These are phyloP conservation scores for Origma solitaria DNA, from an alignment of 2,113 vertebrate genomes.

Conservation along the genomic window DNA sequence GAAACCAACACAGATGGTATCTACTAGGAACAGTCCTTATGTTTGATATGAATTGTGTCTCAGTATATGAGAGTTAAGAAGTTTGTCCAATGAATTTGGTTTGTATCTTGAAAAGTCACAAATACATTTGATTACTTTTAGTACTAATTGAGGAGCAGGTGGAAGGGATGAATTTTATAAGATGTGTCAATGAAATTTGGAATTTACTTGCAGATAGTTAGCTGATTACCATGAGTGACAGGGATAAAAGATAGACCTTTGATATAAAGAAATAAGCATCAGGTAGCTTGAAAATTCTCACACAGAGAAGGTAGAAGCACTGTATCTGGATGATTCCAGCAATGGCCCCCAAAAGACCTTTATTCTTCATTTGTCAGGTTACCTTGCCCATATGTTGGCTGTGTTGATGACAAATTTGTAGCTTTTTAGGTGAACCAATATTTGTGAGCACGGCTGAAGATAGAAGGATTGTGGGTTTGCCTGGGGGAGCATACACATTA, in stretches of 20 bases:
- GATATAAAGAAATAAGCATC: not conserved
- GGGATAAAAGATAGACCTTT: not conserved
- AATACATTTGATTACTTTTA: not conserved
- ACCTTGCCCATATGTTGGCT: not conserved
- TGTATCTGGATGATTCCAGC: not conserved
- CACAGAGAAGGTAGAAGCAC: not conserved
- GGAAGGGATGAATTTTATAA: not conserved
- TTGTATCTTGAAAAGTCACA: not conserved
- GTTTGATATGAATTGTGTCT: not conserved
- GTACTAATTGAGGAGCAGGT: not conserved
- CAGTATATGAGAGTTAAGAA: not conserved
- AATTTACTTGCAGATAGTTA: not conserved
- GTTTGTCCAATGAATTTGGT: not conserved
- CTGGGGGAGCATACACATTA: rapidly evolving
- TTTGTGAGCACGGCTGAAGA: not conserved
- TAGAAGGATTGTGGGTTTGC: not conserved
- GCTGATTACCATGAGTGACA: rapidly evolving
- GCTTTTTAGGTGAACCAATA: not conserved
- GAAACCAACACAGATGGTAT: not conserved
- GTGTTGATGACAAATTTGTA: not conserved
- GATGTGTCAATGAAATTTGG: not conserved
- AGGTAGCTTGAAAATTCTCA: not conserved
- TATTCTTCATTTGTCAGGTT: not conserved
- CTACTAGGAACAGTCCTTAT: not conserved
- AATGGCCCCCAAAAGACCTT: not conserved